Evolutionary conservation across 2,113 vertebrate genomes (phyloP), one percentile per base, ranked within the genome.

Genomic region (Aphyosemion australe): DNA sequence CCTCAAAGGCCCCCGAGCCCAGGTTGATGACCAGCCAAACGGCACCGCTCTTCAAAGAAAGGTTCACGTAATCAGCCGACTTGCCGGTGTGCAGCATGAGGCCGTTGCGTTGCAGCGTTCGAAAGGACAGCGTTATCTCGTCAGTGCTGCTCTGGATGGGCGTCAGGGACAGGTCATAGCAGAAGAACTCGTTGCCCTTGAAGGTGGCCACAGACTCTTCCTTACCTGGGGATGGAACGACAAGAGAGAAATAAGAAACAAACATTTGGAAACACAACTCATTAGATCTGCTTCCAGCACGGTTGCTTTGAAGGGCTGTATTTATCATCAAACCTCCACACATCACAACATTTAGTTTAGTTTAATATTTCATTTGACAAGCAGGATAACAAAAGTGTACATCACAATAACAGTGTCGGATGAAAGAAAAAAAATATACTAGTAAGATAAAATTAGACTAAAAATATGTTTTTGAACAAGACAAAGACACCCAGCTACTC

Each of bases 11-110:
- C 0, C 96, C 96, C 0, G 96, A 97, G 86, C 96, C 96, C 74
- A 98, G 92, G 90, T 98, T 98, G 94, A 98, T 98, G 90, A 98
- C 96, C 63, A 98, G 93, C 94, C 96, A 97, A 32, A 98, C 96
- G 0, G 96, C 96, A 0, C 96, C 96, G 0, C 94, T 93, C 92
- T 97, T 97, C 75, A 98, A 85, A 1, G 96, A 97, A 54, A 98
- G 94, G 92, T 98, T 98, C 26, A 98, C 95, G 48, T 97, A 98
- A 89, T 98, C 96, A 0, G 96, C 96, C 0, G 96, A 95, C 74
- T 96, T 96, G 54, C 96, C 96, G 0, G 96, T 98, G 92, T 98
- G 96, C 51, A 98, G 93, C 94, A 98, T 96, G 19, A 98, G 93
- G 49, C 96, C 96, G 6, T 98, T 95, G 71, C 96, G 94, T 72